Percentiles rank a stretch among this genome's conserved stretches.
phyloP scores from a whole-genome alignment of 2,888 invertebrate genomes.

The Amphipoea lucens region DNA sequence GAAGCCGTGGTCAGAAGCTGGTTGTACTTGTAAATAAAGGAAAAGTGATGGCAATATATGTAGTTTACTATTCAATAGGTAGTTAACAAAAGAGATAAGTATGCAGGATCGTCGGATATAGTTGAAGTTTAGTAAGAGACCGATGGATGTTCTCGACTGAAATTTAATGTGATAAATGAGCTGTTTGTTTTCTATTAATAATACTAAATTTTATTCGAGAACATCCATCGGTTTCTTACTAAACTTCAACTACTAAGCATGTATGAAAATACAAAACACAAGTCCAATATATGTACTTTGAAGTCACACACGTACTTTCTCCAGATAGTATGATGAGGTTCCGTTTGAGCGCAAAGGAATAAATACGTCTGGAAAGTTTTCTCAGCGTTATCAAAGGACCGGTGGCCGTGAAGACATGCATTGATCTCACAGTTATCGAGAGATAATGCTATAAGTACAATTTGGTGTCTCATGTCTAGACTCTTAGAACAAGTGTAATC shows the following conservation, averaged over 20 bases:
- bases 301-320: slow-evolving; percentile 2
- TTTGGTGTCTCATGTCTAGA: neutral
- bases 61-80: neutral
- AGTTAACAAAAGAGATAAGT: no score
- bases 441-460: slow-evolving; percentile 14
- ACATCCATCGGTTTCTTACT: no score
- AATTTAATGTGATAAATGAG: no score
- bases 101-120: no score
- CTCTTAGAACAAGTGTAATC: neutral
- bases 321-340: slow-evolving; percentile 3
- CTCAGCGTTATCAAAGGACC: slow-evolving; percentile 30
- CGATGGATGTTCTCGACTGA: no score
- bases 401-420: slow-evolving; percentile 39
- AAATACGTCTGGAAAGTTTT: slow-evolving; percentile 59
- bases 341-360: slow-evolving; percentile 21
- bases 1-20: neutral
- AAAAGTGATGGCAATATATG: no score
- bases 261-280: neutral
- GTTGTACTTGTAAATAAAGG: neutral
- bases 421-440: slow-evolving; percentile 31
- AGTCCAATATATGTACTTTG: slow-evolving; percentile 15
- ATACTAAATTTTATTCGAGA: no score
- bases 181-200: no score
- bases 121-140: no score
- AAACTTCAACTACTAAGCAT: neutral